A percentile compares a stretch with the other conserved stretches of the same genome.
phyloP scores from a whole-genome alignment of 2,113 vertebrate species.

The Megaptera novaeangliae region DNA sequence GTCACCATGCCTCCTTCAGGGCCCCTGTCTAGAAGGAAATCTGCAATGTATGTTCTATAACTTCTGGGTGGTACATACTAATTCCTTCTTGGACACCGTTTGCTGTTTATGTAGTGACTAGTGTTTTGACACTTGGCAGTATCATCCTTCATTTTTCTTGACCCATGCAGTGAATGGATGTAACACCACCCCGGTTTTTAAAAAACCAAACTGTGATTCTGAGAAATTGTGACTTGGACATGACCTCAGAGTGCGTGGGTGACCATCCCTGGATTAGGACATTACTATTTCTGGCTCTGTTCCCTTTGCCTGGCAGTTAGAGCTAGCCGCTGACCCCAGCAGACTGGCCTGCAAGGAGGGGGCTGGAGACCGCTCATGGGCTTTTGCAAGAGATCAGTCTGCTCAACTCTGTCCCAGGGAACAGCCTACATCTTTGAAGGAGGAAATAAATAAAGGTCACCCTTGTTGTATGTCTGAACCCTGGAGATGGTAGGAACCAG shows the following conservation, averaged over 20 bases:
- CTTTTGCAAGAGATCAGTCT: not conserved
- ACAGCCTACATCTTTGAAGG: not conserved
- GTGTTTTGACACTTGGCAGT: not conserved
- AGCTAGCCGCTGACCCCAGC: not conserved
- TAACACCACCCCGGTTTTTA: not conserved
- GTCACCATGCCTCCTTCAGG: not conserved
- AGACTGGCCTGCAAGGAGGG: not conserved
- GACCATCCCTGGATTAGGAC: not conserved
- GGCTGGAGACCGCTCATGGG: fast-evolving
- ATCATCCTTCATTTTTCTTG: not conserved
- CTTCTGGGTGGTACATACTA: not conserved
- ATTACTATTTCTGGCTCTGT: not conserved
- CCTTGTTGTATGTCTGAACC: not conserved
- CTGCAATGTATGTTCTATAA: not conserved
- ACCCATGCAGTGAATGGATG: not conserved
- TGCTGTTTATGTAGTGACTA: not conserved
- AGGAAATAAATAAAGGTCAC: slow-evolving; percentile 19
- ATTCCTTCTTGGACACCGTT: slow-evolving; percentile 20
- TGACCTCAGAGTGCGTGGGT: not conserved
- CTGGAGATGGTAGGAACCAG: not conserved
- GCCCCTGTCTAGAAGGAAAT: not conserved
- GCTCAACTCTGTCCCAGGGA: not conserved
- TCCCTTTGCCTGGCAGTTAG: not conserved
- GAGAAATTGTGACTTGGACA: not conserved
- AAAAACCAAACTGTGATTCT: not conserved